These are phyloP conservation scores for Morpho achilles DNA, from an alignment of 2,888 invertebrate species.

Conservation along the genomic window DNA sequence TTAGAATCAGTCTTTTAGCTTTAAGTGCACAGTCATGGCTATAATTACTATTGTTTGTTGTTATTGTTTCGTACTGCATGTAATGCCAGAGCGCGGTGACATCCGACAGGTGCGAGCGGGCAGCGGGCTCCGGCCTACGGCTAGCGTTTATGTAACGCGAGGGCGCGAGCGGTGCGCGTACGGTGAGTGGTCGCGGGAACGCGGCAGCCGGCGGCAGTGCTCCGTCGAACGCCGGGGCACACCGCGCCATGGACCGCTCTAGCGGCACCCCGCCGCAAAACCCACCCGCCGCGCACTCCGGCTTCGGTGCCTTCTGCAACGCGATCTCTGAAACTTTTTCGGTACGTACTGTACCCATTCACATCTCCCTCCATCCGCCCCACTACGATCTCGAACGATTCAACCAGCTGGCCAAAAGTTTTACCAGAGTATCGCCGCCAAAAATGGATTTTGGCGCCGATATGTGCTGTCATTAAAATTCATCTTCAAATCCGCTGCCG, in stretches of 20 bases:
- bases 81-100: constrained; percentile 71
- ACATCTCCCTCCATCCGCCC: constrained; percentile 4
- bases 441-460: constrained; percentile 53
- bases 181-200: constrained; percentile 44
- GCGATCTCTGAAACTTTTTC: constrained; percentile 73
- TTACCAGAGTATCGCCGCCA: constrained; percentile 37
- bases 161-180: constrained; percentile 50
- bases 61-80: constrained; percentile 70
- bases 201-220: constrained; percentile 53
- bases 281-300: constrained; percentile 50
- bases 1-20: constrained; percentile 43
- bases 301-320: constrained; percentile 76
- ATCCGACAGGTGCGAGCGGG: constrained; percentile 72
- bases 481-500: constrained; percentile 24
- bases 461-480: constrained; percentile 33
- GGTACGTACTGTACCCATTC: constrained; percentile 54
- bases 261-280: constrained; percentile 47
- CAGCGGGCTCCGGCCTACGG: constrained; percentile 38
- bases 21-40: constrained; percentile 58
- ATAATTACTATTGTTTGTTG: constrained; percentile 73
- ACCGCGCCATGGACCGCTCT: constrained; percentile 56
- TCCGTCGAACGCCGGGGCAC: constrained; percentile 55
- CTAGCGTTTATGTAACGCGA: constrained; percentile 31
- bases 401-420: constrained; percentile 11
- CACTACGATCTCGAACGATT: background rate